Percentiles rank a stretch among this genome's conserved stretches.
Evolutionary conservation across 2,888 invertebrate species (phyloP).

Genomic region (Lepidocyrtoides sp.): DNA sequence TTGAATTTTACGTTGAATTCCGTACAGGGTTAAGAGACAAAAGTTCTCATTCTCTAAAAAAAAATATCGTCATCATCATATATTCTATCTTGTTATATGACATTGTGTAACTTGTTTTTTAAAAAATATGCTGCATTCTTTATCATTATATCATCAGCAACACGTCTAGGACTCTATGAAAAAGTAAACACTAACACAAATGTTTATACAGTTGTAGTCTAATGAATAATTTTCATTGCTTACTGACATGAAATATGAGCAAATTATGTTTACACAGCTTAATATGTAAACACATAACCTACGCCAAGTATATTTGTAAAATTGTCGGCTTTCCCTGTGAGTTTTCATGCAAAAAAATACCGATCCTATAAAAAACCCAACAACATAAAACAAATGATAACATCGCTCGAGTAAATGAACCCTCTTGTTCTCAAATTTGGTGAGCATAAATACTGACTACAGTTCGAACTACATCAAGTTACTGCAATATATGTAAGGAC

Average conservation of each 20-base stretch:
- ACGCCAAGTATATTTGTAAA: neutral
- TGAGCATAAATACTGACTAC: too few species aligned
- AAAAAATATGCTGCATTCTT: neutral
- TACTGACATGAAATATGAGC: constrained; percentile 19
- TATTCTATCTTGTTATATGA: neutral
- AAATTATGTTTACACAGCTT: neutral
- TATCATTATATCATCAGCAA: constrained; percentile 21
- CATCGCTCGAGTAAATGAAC: too few species aligned
- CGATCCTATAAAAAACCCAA: too few species aligned
- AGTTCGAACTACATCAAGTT: too few species aligned
- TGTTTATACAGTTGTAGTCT: neutral
- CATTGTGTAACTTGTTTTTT: constrained; percentile 38
- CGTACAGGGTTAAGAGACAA: neutral
- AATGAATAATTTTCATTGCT: neutral
- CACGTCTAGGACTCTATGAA: neutral
- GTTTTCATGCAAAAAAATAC: neutral
- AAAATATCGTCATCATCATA: neutral
- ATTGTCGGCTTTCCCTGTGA: neutral
- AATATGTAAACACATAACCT: neutral
- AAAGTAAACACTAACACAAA: neutral
- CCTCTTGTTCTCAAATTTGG: too few species aligned
- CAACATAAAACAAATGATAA: too few species aligned
- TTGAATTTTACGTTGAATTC: neutral
- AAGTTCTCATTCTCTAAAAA: neutral
- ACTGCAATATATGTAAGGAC: too few species aligned